Conservation (phyloP, 1,140 invertebrate species). For the Tachypleus tridentatus region DNA sequence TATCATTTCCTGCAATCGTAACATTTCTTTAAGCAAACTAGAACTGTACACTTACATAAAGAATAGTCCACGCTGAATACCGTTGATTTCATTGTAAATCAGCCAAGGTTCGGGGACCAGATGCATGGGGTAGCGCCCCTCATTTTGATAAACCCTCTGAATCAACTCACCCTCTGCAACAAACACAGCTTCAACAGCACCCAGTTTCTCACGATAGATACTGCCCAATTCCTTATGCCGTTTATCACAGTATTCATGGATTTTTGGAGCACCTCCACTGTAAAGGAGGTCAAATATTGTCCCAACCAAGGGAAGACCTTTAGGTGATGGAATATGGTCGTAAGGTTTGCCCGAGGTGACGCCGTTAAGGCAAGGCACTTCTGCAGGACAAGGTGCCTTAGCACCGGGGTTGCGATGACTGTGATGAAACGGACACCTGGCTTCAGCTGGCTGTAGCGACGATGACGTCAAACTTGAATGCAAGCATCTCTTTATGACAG, state of each 20-base stretch:
- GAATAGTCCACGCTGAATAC: constrained; percentile 59
- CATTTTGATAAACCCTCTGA: constrained; percentile 53
- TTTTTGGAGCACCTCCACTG: constrained; percentile 37
- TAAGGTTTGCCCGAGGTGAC: constrained; percentile 5
- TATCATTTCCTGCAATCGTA: no score
- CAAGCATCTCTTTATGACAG: no score
- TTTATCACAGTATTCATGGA: constrained; percentile 59
- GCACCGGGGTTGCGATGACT: no score
- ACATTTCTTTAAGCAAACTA: no score
- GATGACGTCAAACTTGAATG: no score
- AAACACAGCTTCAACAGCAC: constrained; percentile 52
- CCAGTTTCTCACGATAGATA: constrained; percentile 56
- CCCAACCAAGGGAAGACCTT: constrained; percentile 43
- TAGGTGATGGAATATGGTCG: constrained; percentile 33
- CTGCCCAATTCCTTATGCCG: constrained; percentile 57
- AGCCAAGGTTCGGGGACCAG: constrained; percentile 69
- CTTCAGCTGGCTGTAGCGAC: no score
- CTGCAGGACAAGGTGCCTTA: no score
- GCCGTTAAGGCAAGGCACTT: no score
- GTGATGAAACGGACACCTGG: no score
- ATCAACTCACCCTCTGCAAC: constrained; percentile 53
- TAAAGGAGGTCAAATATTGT: constrained; percentile 40
- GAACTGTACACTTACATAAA: constrained; percentile 54
- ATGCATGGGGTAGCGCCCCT: constrained; percentile 63
- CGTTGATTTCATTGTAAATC: constrained; percentile 57